Evolutionary conservation across 2,113 vertebrate genomes (phyloP).

Genomic region (Catharus minimus): DNA sequence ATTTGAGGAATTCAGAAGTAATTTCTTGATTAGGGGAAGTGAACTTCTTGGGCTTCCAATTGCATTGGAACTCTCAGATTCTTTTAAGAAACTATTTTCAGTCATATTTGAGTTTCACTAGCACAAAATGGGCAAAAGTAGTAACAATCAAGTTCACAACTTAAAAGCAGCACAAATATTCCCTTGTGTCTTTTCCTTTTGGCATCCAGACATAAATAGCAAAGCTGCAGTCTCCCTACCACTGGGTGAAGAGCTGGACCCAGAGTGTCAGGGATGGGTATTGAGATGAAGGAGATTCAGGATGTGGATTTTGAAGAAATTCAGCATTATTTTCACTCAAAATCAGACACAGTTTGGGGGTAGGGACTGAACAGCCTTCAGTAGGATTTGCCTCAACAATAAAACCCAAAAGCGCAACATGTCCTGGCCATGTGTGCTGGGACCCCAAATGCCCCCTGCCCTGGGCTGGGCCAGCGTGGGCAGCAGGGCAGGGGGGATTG

Average conservation of each 20-base stretch:
- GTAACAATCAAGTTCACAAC: not conserved
- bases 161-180: not conserved
- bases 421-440: rapidly evolving
- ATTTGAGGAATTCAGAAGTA: not conserved
- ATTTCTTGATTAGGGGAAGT: not conserved
- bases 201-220: not conserved
- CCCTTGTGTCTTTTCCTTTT: not conserved
- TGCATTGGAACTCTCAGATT: not conserved
- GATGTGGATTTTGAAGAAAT: not conserved
- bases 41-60: not conserved
- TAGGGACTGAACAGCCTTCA: not conserved
- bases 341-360: not conserved
- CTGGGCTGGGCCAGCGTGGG: not conserved
- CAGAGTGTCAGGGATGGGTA: not conserved
- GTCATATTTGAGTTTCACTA: not conserved
- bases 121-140: not conserved
- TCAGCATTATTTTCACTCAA: not conserved
- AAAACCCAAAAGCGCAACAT: not conserved
- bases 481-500: not conserved
- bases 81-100: not conserved
- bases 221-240: not conserved
- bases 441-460: not conserved
- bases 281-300: not conserved
- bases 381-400: not conserved
- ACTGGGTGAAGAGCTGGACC: not conserved